A percentile compares a stretch with the other conserved stretches of the same genome.
Conservation (phyloP, 2,888 invertebrate species). For the Sussaba pulchella region DNA sequence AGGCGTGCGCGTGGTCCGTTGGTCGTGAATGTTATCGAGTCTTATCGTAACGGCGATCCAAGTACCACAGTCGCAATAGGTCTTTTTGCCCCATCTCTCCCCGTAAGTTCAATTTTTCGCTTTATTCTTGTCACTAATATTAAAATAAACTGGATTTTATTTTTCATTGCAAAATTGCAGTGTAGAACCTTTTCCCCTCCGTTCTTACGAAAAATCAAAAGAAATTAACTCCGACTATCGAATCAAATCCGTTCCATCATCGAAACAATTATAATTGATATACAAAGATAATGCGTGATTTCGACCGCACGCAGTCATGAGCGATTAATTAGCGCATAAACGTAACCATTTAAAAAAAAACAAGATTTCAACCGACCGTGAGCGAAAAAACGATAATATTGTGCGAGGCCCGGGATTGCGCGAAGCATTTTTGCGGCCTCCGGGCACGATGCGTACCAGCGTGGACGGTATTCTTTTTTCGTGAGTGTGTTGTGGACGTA, state of each 20-base stretch:
- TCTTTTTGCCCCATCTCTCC: conserved; percentile 2
- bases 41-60: conserved; percentile 12
- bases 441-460: conserved; percentile 18
- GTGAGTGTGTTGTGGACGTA: conserved; percentile 5
- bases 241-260: neutral
- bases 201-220: too few species aligned
- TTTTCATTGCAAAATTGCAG: too few species aligned
- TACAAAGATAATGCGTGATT: neutral
- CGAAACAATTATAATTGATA: neutral
- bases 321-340: conserved; percentile 43
- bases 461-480: conserved; percentile 15
- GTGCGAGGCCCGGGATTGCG: conserved; percentile 50
- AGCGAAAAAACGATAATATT: conserved; percentile 36
- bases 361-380: conserved; percentile 8
- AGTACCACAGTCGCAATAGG: neutral
- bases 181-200: too few species aligned
- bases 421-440: conserved; percentile 50
- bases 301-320: conserved; percentile 22
- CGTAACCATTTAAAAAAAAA: conserved; percentile 32
- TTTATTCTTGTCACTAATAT: neutral
- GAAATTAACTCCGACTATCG: too few species aligned
- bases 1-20: conserved; percentile 20
- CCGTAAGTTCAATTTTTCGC: too few species aligned
- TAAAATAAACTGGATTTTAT: too few species aligned
- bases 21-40: conserved; percentile 32